Conservation (phyloP, 2,113 vertebrate species). For the Crotalus viridis region DNA sequence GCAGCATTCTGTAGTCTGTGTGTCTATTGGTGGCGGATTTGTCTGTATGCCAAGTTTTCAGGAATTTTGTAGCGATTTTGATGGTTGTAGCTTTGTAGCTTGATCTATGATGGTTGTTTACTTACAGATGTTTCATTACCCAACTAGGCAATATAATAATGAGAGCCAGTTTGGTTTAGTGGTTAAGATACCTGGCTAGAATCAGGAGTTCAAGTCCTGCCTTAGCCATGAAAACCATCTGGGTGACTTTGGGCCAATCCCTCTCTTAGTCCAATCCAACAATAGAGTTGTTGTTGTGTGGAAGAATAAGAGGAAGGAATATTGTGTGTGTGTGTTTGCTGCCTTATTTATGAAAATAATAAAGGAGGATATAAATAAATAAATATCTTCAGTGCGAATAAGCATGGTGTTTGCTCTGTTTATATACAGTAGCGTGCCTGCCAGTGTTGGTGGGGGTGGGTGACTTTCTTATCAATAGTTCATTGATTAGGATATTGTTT, state of each 20-base stretch:
- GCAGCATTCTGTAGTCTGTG: not conserved
- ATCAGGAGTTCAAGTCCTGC: not conserved
- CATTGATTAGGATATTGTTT: not conserved
- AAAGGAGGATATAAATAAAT: not conserved
- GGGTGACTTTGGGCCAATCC: not conserved
- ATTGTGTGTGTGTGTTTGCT: not conserved
- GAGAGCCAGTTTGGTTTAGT: not conserved
- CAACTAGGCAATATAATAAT: not conserved
- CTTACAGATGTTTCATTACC: not conserved
- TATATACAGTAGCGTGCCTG: not conserved
- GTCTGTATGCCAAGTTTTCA: not conserved
- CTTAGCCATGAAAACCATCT: not conserved
- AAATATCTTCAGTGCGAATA: not conserved
- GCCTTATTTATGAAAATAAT: not conserved
- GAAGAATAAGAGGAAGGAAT: not conserved
- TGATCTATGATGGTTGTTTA: not conserved
- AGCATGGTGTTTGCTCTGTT: not conserved
- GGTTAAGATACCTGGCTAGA: not conserved
- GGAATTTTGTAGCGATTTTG: not conserved
- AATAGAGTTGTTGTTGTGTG: not conserved
- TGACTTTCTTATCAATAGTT: not conserved
- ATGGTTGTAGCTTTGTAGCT: not conserved
- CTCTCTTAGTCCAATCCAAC: not conserved
- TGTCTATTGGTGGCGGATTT: not conserved
- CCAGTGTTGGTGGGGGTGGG: not conserved